Conservation (phyloP, 2,888 invertebrate genomes). For the Tachina lurida region DNA sequence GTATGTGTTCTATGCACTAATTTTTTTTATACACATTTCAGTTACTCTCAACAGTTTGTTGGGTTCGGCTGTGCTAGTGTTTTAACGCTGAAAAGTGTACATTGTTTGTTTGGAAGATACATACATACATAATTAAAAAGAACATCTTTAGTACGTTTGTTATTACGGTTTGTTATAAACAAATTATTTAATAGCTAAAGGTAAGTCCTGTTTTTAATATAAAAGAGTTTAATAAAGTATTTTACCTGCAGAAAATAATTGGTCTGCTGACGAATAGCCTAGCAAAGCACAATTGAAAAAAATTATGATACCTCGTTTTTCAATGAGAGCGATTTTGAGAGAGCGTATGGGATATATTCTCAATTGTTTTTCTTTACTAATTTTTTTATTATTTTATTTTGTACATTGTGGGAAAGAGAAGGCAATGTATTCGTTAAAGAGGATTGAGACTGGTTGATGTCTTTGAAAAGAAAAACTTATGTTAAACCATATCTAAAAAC, state of each 20-base stretch:
- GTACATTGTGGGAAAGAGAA: slow-evolving; percentile 26
- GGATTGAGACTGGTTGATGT: slow-evolving; percentile 16
- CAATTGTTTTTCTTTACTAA: background rate
- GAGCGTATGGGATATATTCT: background rate
- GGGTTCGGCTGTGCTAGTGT: background rate
- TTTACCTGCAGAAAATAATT: background rate
- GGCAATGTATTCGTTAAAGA: background rate
- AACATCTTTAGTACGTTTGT: background rate
- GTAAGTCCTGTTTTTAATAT: background rate
- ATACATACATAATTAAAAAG: background rate
- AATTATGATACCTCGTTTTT: slow-evolving; percentile 30
- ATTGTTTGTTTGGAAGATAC: no score
- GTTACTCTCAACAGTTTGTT: slow-evolving; percentile 5
- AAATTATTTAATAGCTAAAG: background rate
- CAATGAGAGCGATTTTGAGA: slow-evolving; percentile 1
- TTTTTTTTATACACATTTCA: background rate
- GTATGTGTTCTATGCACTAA: background rate
- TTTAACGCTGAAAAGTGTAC: background rate
- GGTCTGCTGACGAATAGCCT: slow-evolving; percentile 57
- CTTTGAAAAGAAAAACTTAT: background rate
- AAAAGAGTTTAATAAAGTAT: background rate
- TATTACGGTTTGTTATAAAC: background rate
- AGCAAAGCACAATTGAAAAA: slow-evolving; percentile 51
- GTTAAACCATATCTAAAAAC: background rate
- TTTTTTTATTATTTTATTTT: slow-evolving; percentile 1